Base-by-base conservation (phyloP, 2,113 vertebrate species). In the Sapayoa aenigma region DNA sequence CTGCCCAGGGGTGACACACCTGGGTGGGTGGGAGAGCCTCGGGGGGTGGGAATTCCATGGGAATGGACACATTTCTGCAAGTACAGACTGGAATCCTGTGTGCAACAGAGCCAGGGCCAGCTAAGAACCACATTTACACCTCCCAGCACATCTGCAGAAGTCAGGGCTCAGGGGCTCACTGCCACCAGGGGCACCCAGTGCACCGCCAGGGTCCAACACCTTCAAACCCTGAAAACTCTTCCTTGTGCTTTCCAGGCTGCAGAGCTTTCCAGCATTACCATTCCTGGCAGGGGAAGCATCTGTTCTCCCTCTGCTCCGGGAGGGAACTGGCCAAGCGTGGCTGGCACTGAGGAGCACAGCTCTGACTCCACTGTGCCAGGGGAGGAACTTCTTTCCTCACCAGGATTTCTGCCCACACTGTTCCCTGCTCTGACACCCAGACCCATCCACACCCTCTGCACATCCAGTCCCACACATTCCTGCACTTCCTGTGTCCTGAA, bases 1-100 rank as follows among this genome's bases (percentile, higher is more conserved):
- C 44, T 30, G 42, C n/a, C 20, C 8, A 6, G 33, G 14, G 14
- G 41, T 1, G 4, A 30, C 55, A n/a, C 33, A 3, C 0, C 6
- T 21, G 66, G 60, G 22, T 0, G 0, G 9, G 21, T 41, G 80
- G 55, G 7, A 81, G 31, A 59, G 41, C 39, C 49, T 22, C 55
- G 10, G 60, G 12, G 31, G 16, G 17, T 28, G 11, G n/a, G 37
- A 4, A 24, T 37, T 69, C 41, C 46, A 24, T 1, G 20, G 53
- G 44, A 24, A 39, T 23, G 35, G 42, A 27, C 47, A 35, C 0
- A 1, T 44, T 67, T n/a, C 55, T 37, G 9, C 39, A 73, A n/a
- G 73, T 6, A 25, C 39, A 37, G 17, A 18, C 2, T 25, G 65
- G 47, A 50, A 69, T n/a, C 20, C 72, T 27, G 39, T 7, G 44